Percentiles rank a stretch among this genome's conserved stretches.
These are phyloP conservation scores for Stigmatopora nigra DNA, from an alignment of 2,113 vertebrate species.

Conservation along the genomic window DNA sequence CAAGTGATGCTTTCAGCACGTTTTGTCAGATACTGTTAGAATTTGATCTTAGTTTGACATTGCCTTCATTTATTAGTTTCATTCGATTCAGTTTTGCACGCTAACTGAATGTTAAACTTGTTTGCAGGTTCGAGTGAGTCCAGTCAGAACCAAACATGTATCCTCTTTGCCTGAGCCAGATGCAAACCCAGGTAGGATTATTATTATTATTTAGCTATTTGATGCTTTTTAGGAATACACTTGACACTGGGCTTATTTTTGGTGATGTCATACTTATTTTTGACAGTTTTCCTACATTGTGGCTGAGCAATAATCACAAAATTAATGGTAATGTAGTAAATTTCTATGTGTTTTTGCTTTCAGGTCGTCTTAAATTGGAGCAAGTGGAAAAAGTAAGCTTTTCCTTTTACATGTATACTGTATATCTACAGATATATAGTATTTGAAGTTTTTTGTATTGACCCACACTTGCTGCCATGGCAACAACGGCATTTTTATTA, in stretches of 20 bases:
- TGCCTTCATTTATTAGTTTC: too few relatives aligned
- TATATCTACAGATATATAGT: background rate
- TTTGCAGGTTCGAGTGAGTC: slow-evolving; percentile 65
- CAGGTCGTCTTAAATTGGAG: slow-evolving; percentile 70
- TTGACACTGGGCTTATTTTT: background rate
- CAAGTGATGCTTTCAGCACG: slow-evolving; percentile 38
- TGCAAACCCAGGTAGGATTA: slow-evolving; percentile 55
- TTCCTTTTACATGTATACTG: background rate
- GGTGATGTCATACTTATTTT: background rate
- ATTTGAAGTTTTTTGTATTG: background rate
- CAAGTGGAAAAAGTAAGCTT: slow-evolving; percentile 70
- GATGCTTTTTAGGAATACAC: background rate
- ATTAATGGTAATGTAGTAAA: background rate
- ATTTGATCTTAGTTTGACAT: too few relatives aligned
- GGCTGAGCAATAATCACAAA: background rate
- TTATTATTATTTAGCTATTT: too few relatives aligned
- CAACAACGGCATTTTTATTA: background rate
- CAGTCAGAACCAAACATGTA: slow-evolving; percentile 58
- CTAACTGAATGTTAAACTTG: background rate
- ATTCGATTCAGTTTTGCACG: background rate
- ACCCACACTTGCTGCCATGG: background rate
- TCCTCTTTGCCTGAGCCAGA: slow-evolving; percentile 49
- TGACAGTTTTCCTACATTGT: background rate
- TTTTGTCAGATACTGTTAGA: too few relatives aligned
- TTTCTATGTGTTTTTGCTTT: background rate